These are phyloP conservation scores for Helostoma temminkii DNA, from an alignment of 2,797 vertebrate species.

Conservation along the genomic window DNA sequence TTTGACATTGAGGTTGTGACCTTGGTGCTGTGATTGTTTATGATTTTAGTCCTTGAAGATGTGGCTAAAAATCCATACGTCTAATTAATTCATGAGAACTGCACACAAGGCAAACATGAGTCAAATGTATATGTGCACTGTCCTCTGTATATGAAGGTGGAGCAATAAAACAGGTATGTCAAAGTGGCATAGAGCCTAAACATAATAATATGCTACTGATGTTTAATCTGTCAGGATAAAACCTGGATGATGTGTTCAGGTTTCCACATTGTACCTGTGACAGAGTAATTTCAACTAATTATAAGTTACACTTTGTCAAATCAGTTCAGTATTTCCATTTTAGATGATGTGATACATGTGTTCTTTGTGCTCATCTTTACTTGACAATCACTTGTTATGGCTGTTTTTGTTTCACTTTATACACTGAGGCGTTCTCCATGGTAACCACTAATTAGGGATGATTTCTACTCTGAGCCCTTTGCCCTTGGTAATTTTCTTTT, in stretches of 20 bases:
- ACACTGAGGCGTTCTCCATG: slow-evolving; percentile 56
- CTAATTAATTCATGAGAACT: slow-evolving; percentile 87
- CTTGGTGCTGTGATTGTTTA: slow-evolving; percentile 87
- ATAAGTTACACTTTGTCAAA: slow-evolving; percentile 43
- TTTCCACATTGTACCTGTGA: slow-evolving; percentile 28
- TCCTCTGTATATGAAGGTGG: not conserved
- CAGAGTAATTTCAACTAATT: slow-evolving; percentile 28
- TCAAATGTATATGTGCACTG: not conserved
- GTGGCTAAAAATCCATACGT: slow-evolving; percentile 86
- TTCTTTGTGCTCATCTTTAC: slow-evolving; percentile 41
- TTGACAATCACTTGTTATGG: slow-evolving; percentile 47
- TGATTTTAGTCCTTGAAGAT: slow-evolving; percentile 91
- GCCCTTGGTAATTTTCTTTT: slow-evolving; percentile 77
- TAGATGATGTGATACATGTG: slow-evolving; percentile 15
- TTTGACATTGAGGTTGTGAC: slow-evolving; percentile 87
- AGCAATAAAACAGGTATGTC: not conserved
- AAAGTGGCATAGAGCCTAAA: not conserved
- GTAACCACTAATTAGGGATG: slow-evolving; percentile 79
- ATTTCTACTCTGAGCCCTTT: slow-evolving; percentile 76
- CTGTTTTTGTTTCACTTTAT: slow-evolving; percentile 47
- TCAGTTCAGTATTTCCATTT: slow-evolving; percentile 45
- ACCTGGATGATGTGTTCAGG: not conserved
- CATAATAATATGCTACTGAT: slow-evolving; percentile 1
- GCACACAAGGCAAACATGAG: slow-evolving; percentile 61
- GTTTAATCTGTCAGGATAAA: slow-evolving; percentile 11